phyloP scores from a whole-genome alignment of 1,140 invertebrate species.

The Rhopalosiphum padi region DNA sequence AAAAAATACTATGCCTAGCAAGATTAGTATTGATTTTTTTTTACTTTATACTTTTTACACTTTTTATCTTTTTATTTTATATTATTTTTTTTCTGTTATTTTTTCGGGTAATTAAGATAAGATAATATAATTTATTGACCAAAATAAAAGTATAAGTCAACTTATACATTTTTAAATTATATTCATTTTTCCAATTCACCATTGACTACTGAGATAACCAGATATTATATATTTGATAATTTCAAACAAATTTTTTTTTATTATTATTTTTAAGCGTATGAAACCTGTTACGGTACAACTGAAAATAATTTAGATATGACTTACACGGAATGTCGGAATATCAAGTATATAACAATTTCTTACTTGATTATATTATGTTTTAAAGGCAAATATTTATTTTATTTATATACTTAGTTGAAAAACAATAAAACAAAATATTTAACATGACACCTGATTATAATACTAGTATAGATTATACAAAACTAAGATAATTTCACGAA shows the following conservation, averaged over 20 bases:
- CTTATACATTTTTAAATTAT: background rate
- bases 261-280: too few relatives aligned
- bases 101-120: background rate
- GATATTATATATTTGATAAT: background rate
- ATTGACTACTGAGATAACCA: background rate
- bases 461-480: too few relatives aligned
- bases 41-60: background rate
- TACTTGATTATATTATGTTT: background rate
- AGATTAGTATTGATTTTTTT: background rate
- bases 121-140: background rate
- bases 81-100: background rate
- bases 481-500: too few relatives aligned
- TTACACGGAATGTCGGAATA: rapidly evolving
- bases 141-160: background rate
- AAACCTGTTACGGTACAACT: too few relatives aligned
- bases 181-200: background rate
- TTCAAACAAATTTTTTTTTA: background rate
- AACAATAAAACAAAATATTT: background rate
- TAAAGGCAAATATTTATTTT: background rate
- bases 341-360: background rate
- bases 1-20: background rate
- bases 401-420: background rate
- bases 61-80: background rate
- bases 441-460: background rate
- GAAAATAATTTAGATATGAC: background rate